A percentile compares a stretch with the other conserved stretches of the same genome.
phyloP scores from a whole-genome alignment of 2,888 invertebrate genomes.

The Timema cristinae region DNA sequence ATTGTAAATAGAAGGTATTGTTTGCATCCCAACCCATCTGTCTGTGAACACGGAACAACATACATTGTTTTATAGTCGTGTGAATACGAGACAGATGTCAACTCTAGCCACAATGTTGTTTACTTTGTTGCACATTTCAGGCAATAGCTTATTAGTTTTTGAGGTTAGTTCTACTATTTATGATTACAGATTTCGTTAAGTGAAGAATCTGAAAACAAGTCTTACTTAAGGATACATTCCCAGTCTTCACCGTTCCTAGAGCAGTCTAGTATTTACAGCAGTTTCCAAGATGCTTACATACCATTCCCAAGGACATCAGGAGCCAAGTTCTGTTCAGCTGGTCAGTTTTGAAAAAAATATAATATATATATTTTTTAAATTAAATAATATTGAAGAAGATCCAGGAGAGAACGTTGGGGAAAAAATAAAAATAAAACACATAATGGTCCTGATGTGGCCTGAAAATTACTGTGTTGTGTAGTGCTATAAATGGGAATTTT shows the following conservation, averaged over 20 bases:
- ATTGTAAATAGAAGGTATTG: too few relatives aligned
- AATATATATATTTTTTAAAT: too few relatives aligned
- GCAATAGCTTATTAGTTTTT: not conserved
- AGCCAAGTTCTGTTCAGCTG: conserved; percentile 86
- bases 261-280: conserved; percentile 42
- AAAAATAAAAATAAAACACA: too few relatives aligned
- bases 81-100: too few relatives aligned
- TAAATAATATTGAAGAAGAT: too few relatives aligned
- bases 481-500: too few relatives aligned
- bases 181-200: conserved; percentile 40
- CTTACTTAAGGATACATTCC: conserved; percentile 33
- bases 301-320: conserved; percentile 94
- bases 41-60: too few relatives aligned
- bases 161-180: conserved; percentile 13
- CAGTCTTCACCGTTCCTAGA: conserved; percentile 36
- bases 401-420: too few relatives aligned
- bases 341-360: conserved; percentile 43
- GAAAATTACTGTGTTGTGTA: too few relatives aligned
- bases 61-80: too few relatives aligned
- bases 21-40: too few relatives aligned
- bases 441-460: too few relatives aligned
- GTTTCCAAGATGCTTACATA: conserved; percentile 70
- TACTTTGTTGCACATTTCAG: not conserved
- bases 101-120: not conserved
- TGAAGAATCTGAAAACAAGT: conserved; percentile 43